Conservation (phyloP, 2,113 vertebrate species). For the Paracanthobrama guichenoti region DNA sequence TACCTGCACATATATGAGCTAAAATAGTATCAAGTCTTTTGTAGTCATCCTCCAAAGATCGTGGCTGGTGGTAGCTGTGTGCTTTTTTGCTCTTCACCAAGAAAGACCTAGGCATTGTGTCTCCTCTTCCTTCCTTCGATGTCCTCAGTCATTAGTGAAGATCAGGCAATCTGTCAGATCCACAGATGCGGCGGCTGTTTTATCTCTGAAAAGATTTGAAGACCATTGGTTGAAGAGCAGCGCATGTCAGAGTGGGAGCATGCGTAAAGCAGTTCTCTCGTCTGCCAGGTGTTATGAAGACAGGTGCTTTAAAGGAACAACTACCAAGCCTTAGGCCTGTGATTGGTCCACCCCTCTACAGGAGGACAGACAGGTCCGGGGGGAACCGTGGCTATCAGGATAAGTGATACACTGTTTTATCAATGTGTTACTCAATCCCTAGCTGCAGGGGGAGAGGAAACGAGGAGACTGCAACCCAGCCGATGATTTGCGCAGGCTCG, state of each 20-base stretch:
- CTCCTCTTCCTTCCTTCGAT: conserved; percentile 19
- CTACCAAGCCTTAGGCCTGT: conserved; percentile 41
- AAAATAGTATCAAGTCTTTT: conserved; percentile 76
- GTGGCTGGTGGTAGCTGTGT: conserved; percentile 94
- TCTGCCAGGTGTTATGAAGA: conserved; percentile 86
- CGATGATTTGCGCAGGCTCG: neutral
- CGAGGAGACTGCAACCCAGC: conserved; percentile 50
- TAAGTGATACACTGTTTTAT: conserved; percentile 69
- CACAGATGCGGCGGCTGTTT: conserved; percentile 29
- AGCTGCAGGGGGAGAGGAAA: conserved; percentile 57
- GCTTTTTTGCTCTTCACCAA: conserved; percentile 97
- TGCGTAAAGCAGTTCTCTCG: conserved; percentile 69
- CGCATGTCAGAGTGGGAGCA: conserved; percentile 64
- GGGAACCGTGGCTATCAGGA: conserved; percentile 64
- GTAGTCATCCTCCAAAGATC: conserved; percentile 82
- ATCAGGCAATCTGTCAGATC: conserved; percentile 13
- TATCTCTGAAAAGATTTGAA: conserved; percentile 63
- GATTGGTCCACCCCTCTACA: conserved; percentile 50
- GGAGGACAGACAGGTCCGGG: conserved; percentile 57
- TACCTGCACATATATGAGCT: conserved; percentile 86
- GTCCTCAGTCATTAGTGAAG: conserved; percentile 44
- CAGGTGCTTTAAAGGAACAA: conserved; percentile 80
- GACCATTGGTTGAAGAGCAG: conserved; percentile 54
- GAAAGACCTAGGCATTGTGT: conserved; percentile 92
- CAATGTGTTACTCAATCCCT: conserved; percentile 63